phyloP scores from a whole-genome alignment of 2,888 invertebrate genomes.

The Epinotia bilunana region DNA sequence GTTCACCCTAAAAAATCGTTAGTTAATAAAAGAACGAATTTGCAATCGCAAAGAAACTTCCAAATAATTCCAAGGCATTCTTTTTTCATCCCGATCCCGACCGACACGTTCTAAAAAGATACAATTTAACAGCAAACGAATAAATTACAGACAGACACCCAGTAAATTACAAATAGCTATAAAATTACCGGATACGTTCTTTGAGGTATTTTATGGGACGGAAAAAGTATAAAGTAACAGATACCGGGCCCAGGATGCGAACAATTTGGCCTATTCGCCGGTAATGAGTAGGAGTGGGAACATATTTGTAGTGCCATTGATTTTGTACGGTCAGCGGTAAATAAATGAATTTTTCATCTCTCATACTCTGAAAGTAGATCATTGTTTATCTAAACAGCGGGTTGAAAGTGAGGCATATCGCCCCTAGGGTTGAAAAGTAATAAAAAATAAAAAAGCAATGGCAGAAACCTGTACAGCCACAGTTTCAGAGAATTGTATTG shows the following conservation, averaged over 20 bases:
- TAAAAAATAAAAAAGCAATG: too few relatives aligned
- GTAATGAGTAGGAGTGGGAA: constrained; percentile 25
- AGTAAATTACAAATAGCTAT: constrained; percentile 44
- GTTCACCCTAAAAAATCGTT: background rate
- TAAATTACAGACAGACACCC: constrained; percentile 40
- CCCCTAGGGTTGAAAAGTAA: too few relatives aligned
- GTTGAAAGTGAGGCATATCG: too few relatives aligned
- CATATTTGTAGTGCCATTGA: constrained; percentile 30
- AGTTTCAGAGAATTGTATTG: too few relatives aligned
- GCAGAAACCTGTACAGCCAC: too few relatives aligned
- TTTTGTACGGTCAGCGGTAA: background rate
- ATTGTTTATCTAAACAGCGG: too few relatives aligned
- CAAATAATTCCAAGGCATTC: background rate
- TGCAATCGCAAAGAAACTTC: background rate
- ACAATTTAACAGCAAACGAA: constrained; percentile 37
- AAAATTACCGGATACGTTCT: constrained; percentile 44
- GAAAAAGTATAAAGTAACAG: constrained; percentile 35
- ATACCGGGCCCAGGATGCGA: constrained; percentile 29
- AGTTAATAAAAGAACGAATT: background rate
- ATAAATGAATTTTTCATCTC: too few relatives aligned
- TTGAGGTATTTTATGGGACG: constrained; percentile 40
- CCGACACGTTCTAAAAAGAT: constrained; percentile 19
- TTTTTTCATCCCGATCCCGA: background rate
- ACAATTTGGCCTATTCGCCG: constrained; percentile 32
- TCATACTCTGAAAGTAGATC: too few relatives aligned